Evolutionary conservation across 35 echinoderm and acorn worm species (phyloP).

Genomic region (Patiria miniata): DNA sequence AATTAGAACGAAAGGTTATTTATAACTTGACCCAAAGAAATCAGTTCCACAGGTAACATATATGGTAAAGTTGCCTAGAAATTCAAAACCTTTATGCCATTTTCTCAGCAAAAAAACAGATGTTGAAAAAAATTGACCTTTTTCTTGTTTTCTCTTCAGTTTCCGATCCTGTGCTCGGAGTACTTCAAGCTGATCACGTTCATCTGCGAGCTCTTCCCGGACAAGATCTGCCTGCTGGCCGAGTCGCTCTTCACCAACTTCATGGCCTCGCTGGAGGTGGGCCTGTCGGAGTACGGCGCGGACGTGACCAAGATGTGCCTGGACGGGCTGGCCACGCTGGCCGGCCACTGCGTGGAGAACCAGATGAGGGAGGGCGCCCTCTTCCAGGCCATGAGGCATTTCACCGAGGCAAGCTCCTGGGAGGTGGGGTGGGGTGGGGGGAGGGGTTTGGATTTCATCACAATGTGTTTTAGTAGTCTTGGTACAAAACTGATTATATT

Average conservation of each 20-base stretch:
- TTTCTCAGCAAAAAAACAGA: no score
- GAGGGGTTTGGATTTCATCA: no score
- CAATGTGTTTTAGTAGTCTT: no score
- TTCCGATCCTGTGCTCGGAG: constrained; percentile 86
- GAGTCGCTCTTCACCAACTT: constrained; percentile 81
- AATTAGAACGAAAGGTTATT: no score
- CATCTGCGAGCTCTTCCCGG: constrained; percentile 87
- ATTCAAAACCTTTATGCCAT: no score
- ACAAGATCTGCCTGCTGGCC: constrained; percentile 60
- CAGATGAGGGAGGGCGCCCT: constrained; percentile 49
- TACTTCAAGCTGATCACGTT: constrained; percentile 95
- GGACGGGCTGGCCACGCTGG: constrained; percentile 73
- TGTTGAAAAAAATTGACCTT: no score
- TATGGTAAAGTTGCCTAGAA: no score
- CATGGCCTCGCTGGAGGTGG: constrained; percentile 84
- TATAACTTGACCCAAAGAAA: no score
- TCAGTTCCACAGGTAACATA: no score
- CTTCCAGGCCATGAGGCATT: constrained; percentile 70
- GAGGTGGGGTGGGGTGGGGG: no score
- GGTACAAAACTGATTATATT: no score
- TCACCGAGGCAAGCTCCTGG: constrained; percentile 75
- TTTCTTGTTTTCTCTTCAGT: no score
- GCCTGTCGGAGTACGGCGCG: constrained; percentile 74
- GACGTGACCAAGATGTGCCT: constrained; percentile 90
- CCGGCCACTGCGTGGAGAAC: constrained; percentile 66